Percentiles rank a stretch among this genome's conserved stretches.
phyloP scores from a whole-genome alignment of 2,888 invertebrate species.

The Cloeon dipterum region DNA sequence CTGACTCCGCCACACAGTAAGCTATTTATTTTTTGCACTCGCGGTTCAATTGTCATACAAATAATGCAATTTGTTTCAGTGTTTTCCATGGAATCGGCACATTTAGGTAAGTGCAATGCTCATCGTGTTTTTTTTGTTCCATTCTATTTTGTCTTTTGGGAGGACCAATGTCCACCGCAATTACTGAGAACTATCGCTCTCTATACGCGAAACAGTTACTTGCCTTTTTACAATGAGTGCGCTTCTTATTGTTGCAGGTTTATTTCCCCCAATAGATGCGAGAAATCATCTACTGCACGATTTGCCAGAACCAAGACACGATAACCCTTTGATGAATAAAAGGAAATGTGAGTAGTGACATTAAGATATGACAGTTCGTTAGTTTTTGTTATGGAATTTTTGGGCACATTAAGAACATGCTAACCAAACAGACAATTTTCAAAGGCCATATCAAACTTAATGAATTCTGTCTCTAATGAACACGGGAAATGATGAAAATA shows the following conservation, averaged over 20 bases:
- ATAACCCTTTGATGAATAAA: conserved; percentile 30
- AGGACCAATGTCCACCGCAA: no score
- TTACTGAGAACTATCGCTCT: no score
- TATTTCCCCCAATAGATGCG: conserved; percentile 55
- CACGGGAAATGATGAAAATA: no score
- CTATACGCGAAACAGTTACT: no score
- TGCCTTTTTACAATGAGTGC: no score
- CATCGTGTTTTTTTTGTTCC: no score
- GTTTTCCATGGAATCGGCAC: conserved; percentile 40
- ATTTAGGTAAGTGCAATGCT: conserved; percentile 13
- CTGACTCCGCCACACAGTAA: conserved; percentile 54
- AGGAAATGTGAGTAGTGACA: conserved; percentile 58
- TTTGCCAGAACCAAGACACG: conserved; percentile 13
- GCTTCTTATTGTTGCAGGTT: conserved; percentile 24
- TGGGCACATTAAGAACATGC: no score
- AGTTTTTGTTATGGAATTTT: neutral
- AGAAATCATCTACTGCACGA: conserved; percentile 49
- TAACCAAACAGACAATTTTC: no score
- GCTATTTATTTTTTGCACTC: conserved; percentile 11
- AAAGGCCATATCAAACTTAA: no score
- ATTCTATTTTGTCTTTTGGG: no score
- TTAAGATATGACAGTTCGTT: neutral
- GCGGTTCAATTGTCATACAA: neutral
- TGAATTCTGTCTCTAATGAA: no score
- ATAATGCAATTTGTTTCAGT: conserved; percentile 24